phyloP scores from a whole-genome alignment of 2,888 invertebrate species.

The Leptinotarsa peninsularis region DNA sequence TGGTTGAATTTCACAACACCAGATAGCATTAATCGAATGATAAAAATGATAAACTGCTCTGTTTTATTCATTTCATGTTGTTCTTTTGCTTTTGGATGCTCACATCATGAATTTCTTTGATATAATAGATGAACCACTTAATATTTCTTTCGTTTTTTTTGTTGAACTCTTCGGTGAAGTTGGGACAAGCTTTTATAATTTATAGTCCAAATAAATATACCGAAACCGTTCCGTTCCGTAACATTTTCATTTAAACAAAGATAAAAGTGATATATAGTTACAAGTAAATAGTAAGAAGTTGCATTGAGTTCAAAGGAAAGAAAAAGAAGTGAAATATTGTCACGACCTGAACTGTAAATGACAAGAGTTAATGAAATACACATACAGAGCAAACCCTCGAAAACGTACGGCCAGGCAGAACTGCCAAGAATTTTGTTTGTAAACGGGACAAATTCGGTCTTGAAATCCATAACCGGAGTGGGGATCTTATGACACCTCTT shows the following conservation, averaged over 20 bases:
- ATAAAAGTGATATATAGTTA: constrained; percentile 1
- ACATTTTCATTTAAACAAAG: constrained; percentile 23
- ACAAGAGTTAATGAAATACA: not conserved
- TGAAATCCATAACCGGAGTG: no score
- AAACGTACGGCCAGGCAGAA: no score
- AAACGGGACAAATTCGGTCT: no score
- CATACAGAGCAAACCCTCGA: not conserved
- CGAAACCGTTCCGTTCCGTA: constrained; percentile 23
- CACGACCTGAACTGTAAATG: not conserved
- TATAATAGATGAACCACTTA: constrained; percentile 7
- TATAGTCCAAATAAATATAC: constrained; percentile 16
- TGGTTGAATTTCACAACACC: not conserved
- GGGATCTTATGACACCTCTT: no score
- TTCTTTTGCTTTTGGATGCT: not conserved
- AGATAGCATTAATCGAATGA: not conserved
- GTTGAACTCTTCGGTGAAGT: not conserved
- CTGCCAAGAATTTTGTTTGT: no score
- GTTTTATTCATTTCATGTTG: not conserved
- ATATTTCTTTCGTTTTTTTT: constrained; percentile 15
- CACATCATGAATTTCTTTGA: constrained; percentile 5
- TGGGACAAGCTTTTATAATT: constrained; percentile 16
- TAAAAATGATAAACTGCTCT: constrained; percentile 23
- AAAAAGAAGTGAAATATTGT: constrained; percentile 1
- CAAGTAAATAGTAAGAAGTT: not conserved
- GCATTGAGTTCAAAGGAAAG: not conserved